Conservation (phyloP, 1,140 invertebrate genomes). For the Drosophila lacteicornis region DNA sequence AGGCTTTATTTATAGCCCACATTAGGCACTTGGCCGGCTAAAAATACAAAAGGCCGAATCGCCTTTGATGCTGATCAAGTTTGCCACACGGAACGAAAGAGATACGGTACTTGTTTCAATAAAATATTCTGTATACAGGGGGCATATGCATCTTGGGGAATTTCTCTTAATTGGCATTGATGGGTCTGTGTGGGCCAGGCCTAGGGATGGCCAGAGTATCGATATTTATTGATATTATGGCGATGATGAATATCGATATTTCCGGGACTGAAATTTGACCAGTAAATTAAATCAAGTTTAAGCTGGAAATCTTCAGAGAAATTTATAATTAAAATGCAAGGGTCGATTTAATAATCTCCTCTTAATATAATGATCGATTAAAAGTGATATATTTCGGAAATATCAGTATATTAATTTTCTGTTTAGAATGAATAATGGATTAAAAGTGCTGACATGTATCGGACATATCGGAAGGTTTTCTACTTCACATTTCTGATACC, state of each 20-base stretch:
- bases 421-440: no score
- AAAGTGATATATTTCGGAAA: no score
- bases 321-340: no score
- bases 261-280: not conserved
- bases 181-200: not conserved
- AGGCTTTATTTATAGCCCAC: slow-evolving; percentile 48
- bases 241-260: not conserved
- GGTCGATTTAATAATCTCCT: not conserved
- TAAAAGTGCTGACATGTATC: no score
- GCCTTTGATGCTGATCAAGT: slow-evolving; percentile 49
- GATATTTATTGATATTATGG: not conserved
- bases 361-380: no score
- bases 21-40: slow-evolving; percentile 49
- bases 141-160: slow-evolving; percentile 41
- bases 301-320: not conserved
- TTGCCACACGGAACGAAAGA: slow-evolving; percentile 31
- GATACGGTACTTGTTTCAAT: slow-evolving; percentile 24
- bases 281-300: not conserved
- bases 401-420: no score
- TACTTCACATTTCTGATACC: no score
- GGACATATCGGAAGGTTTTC: no score
- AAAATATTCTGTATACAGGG: slow-evolving; percentile 26
- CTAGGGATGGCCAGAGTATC: not conserved
- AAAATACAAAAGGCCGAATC: slow-evolving; percentile 44
- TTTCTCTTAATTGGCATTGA: slow-evolving; percentile 60